Base-by-base conservation (phyloP, 2,888 invertebrate genomes). In the Diaperis boleti region DNA sequence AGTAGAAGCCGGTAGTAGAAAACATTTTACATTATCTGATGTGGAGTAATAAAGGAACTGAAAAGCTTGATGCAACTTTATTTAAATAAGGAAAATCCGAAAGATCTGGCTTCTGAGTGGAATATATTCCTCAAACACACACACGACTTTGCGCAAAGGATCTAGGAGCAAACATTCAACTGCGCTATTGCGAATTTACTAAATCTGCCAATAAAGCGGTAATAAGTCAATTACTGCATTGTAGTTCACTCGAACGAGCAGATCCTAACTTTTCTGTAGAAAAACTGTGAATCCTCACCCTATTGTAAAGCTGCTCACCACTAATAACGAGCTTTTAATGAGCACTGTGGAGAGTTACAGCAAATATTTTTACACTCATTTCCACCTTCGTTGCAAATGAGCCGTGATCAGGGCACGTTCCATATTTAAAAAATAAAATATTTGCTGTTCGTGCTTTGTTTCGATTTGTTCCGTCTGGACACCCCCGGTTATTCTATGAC, bases 291-390 rank as follows among this genome's bases (percentile, higher is more conserved):
- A 26, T 26, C 33, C 13, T 33, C 33, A 2, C 5, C 1, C 11
- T 33, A 33, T 33, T 33, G 11, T 26, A 26, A n/a, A 26, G n/a
- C 26, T 26, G 13, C 29, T n/a, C 14, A 22, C 18, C 11, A 20
- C 33, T 35, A 50, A 35, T 50, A 50, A 50, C 20, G 49, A 35
- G 35, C 18, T 50, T 50, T 50, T 50, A 50, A 50, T 50, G 49
- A 50, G 49, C 33, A 33, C 13, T 33, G n/a, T 33, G 6, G n/a
- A n/a, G n/a, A 5, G 26, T 26, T 6, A 26, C 6, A 26, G 1
- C 26, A 8, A 26, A 26, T 26, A 26, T 26, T 26, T 26, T 5
- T 5, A 26, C 26, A 26, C 26, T n/a, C 20, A 20, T 20, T 20
- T 3, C 20, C 20, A 20, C 20, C n/a, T n/a, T n/a, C n/a, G n/a